Evolutionary conservation across 2,888 invertebrate genomes (phyloP).

Genomic region (Oxytorus armatus): DNA sequence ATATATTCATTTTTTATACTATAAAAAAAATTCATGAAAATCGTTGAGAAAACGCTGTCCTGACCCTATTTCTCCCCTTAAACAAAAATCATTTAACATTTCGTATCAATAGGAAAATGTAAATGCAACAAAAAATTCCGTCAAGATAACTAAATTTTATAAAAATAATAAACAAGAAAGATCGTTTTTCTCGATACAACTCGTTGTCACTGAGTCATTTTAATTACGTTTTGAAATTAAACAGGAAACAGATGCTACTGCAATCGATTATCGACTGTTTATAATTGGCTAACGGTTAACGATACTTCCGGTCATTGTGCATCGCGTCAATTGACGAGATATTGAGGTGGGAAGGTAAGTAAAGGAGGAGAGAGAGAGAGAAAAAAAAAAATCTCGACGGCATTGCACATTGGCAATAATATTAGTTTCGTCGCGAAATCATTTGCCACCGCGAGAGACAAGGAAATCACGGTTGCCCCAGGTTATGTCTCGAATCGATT

Average conservation of each 20-base stretch:
- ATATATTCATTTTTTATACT: too few species aligned
- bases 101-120: too few species aligned
- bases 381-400: conserved; percentile 17
- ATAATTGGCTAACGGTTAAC: conserved; percentile 33
- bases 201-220: background rate
- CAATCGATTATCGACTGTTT: conserved; percentile 43
- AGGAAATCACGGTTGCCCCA: conserved; percentile 70
- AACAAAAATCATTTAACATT: too few species aligned
- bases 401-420: conserved; percentile 71
- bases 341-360: background rate
- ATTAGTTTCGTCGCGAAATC: conserved; percentile 44
- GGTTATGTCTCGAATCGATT: conserved; percentile 71
- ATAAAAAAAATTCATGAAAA: too few species aligned
- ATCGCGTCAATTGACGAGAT: background rate
- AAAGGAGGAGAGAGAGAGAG: background rate
- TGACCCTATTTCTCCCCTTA: too few species aligned
- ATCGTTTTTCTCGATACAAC: background rate
- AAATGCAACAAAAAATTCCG: too few species aligned
- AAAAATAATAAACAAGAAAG: too few species aligned
- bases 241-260: conserved; percentile 8
- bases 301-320: conserved; percentile 58
- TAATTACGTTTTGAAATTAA: too few species aligned
- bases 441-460: conserved; percentile 48
- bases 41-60: too few species aligned
- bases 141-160: too few species aligned